Conservation (phyloP, 64 coral and sea anemone species). For the Dendronephthya gigantea region DNA sequence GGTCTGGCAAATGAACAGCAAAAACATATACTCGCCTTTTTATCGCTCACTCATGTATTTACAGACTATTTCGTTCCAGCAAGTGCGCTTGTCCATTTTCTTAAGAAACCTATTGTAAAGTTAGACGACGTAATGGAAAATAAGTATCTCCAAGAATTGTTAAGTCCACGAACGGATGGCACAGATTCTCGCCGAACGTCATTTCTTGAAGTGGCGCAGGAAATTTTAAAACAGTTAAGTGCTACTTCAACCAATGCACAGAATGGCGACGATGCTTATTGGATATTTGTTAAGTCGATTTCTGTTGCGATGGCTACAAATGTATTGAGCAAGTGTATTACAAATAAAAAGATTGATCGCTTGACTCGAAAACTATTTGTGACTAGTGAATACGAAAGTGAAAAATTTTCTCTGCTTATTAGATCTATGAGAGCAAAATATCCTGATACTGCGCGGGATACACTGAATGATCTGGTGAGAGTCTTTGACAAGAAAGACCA, state of each 20-base stretch:
- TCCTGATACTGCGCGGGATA: conserved; percentile 48
- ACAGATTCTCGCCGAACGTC: conserved; percentile 48
- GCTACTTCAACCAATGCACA: neutral
- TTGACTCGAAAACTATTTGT: conserved; percentile 58
- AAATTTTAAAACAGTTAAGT: conserved; percentile 41
- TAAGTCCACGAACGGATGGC: conserved; percentile 38
- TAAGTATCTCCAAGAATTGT: conserved; percentile 42
- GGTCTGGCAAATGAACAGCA: conserved; percentile 44
- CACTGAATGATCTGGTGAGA: conserved; percentile 46
- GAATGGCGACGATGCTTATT: neutral
- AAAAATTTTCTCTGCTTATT: conserved; percentile 65
- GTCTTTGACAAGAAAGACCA: conserved; percentile 42
- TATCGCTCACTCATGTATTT: conserved; percentile 49
- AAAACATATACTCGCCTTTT: conserved; percentile 39
- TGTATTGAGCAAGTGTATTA: conserved; percentile 30
- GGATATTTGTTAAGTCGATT: conserved; percentile 44
- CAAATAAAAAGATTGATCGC: conserved; percentile 48
- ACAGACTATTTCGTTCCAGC: conserved; percentile 56
- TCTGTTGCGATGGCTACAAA: conserved; percentile 40
- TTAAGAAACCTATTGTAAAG: conserved; percentile 17
- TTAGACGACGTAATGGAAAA: conserved; percentile 51
- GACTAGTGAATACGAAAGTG: conserved; percentile 68
- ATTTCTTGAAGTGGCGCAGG: conserved; percentile 64
- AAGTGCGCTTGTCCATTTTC: conserved; percentile 31
- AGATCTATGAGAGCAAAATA: conserved; percentile 28